Evolutionary conservation across 2,113 vertebrate species (phyloP), one percentile per base, ranked within the genome.

Genomic region (Zapornia atra): DNA sequence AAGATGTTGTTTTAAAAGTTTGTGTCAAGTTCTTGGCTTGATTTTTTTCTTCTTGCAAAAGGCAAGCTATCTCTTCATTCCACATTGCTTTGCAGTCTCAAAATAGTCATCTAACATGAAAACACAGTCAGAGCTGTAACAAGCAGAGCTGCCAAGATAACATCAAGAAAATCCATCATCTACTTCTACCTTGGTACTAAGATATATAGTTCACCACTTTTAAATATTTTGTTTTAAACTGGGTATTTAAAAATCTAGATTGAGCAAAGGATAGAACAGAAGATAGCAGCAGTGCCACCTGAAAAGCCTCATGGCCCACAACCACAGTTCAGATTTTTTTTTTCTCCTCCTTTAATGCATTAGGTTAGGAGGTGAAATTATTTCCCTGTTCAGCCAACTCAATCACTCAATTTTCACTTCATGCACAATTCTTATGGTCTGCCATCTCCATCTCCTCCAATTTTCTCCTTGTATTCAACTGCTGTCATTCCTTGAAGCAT

Each of bases 61-160:
- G 10, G 22, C 80, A 95, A 97, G 40, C 26, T 86, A n/a, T 82
- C 38, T 84, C 33, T 85, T 90, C 86, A 56, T 88, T 94, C 60
- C 78, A 86, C 80, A 81, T 42, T 36, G 7, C 86, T 81, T 78
- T 92, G 65, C 84, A 79, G 83, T 79, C 90, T 92, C 61, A 80
- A 92, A 96, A 96, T 94, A 94, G 81, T 61, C 82, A 84, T 80
- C 77, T 46, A 95, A 88, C 92, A 57, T 28, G 72, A 93, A 90
- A 93, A 93, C 33, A 84, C 48, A 90, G 70, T 28, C 65, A 94
- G 81, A 86, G 36, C 57, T 93, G 61, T 46, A 94, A 92, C 63
- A 87, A 89, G 80, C 28, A 89, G 65, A 94, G 63, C 69, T 96
- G 96, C 77, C 92, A 96, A 94, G 77, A 90, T 75, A 86, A 69